These are phyloP conservation scores for Cebus imitator DNA, from an alignment of 2,113 vertebrate species.

Conservation along the genomic window DNA sequence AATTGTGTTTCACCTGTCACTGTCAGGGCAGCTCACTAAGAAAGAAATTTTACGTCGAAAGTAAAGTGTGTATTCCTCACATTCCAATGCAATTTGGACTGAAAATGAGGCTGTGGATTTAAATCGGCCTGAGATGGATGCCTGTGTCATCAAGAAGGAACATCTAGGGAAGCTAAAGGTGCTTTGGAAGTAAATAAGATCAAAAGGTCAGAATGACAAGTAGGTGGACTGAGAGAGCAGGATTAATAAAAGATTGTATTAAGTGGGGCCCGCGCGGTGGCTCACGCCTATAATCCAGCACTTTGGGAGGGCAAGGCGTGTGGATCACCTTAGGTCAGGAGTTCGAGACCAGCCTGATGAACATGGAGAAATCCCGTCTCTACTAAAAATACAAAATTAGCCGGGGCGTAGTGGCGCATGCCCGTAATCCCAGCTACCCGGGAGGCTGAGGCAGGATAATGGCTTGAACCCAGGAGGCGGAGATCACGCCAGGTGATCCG, in stretches of 20 bases:
- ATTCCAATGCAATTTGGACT: not conserved
- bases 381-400: too few relatives aligned
- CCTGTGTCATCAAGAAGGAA: not conserved
- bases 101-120: constrained; percentile 7
- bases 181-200: not conserved
- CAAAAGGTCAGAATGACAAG: not conserved
- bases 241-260: not conserved
- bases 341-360: too few relatives aligned
- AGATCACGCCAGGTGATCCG: too few relatives aligned
- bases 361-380: too few relatives aligned
- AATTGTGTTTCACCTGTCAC: not conserved
- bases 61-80: not conserved
- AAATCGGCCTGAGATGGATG: not conserved
- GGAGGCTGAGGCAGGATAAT: too few relatives aligned
- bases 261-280: too few relatives aligned
- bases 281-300: too few relatives aligned
- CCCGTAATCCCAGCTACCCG: too few relatives aligned
- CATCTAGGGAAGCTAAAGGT: not conserved
- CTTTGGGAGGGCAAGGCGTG: too few relatives aligned
- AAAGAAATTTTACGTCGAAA: constrained; percentile 39
- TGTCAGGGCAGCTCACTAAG: not conserved
- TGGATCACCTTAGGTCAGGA: too few relatives aligned
- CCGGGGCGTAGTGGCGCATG: too few relatives aligned
- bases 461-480: too few relatives aligned
- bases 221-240: not conserved